phyloP scores from a whole-genome alignment of 2,113 vertebrate genomes.

The Elanoides forficatus region DNA sequence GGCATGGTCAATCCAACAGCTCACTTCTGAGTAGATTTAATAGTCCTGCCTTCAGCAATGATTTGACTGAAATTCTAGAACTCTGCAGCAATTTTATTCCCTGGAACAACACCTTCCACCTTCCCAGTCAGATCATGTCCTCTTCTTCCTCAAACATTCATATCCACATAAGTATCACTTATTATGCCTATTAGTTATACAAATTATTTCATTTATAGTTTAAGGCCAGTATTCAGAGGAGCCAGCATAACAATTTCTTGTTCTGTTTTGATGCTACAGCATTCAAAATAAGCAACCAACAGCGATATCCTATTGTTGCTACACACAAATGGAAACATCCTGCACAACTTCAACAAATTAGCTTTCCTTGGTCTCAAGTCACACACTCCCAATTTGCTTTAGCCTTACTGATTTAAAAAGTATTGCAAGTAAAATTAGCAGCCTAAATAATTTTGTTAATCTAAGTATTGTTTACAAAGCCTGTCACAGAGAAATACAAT shows the following conservation, averaged over 20 bases:
- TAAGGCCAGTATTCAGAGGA: neutral
- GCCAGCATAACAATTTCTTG: neutral
- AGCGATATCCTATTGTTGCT: neutral
- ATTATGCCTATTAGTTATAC: neutral
- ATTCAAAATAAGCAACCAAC: neutral
- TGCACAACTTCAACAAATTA: neutral
- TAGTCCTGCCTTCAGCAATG: neutral
- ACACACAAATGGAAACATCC: neutral
- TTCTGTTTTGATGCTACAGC: neutral
- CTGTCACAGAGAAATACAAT: neutral
- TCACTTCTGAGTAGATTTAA: neutral
- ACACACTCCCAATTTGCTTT: neutral
- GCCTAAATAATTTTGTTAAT: neutral
- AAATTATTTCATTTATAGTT: neutral
- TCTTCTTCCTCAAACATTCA: neutral
- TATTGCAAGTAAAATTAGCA: constrained; percentile 43
- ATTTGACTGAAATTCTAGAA: neutral
- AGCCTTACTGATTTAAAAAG: constrained; percentile 14
- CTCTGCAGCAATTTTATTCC: neutral
- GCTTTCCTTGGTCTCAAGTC: neutral
- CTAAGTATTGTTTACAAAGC: neutral
- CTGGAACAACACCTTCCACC: neutral
- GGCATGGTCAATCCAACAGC: neutral
- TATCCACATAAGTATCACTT: neutral
- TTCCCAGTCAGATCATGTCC: neutral